A percentile compares a stretch with the other conserved stretches of the same genome.
Conservation (phyloP, 1,140 invertebrate genomes). For the Mamestra configurata region DNA sequence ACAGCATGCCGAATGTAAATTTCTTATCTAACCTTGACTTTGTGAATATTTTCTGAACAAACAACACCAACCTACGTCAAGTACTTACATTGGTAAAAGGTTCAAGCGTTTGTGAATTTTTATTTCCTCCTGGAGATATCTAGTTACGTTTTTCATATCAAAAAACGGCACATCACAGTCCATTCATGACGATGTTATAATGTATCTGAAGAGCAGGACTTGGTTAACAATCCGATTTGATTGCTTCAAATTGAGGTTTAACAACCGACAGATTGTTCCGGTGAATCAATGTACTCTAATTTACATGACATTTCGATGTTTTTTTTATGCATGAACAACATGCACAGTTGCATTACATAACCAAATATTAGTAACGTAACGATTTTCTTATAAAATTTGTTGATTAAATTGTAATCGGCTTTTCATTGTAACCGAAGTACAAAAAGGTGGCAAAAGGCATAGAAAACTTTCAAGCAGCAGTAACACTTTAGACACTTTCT, state of each 20-base stretch:
- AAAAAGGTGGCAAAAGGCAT: background rate
- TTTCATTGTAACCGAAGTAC: background rate
- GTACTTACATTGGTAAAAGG: background rate
- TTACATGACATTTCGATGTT: too few relatives aligned
- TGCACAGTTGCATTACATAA: too few relatives aligned
- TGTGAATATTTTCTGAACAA: background rate
- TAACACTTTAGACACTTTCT: background rate
- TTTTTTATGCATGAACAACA: too few relatives aligned
- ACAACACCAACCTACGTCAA: conserved; percentile 1
- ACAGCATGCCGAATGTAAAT: conserved; percentile 4
- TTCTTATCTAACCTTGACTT: background rate
- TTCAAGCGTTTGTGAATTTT: background rate
- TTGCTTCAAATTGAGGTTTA: conserved; percentile 77
- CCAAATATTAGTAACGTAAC: too few relatives aligned
- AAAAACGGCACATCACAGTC: conserved; percentile 59
- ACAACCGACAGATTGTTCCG: conserved; percentile 75
- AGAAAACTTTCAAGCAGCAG: background rate
- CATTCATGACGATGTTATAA: conserved; percentile 62
- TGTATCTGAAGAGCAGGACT: conserved; percentile 45
- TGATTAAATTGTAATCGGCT: too few relatives aligned
- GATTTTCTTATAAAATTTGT: too few relatives aligned
- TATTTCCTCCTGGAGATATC: background rate
- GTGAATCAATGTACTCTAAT: conserved; percentile 55
- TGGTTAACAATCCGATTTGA: conserved; percentile 60
- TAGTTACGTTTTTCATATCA: background rate